A percentile compares a stretch with the other conserved stretches of the same genome.
Conservation (phyloP, 2,113 vertebrate species). For the Gallinago undulata region DNA sequence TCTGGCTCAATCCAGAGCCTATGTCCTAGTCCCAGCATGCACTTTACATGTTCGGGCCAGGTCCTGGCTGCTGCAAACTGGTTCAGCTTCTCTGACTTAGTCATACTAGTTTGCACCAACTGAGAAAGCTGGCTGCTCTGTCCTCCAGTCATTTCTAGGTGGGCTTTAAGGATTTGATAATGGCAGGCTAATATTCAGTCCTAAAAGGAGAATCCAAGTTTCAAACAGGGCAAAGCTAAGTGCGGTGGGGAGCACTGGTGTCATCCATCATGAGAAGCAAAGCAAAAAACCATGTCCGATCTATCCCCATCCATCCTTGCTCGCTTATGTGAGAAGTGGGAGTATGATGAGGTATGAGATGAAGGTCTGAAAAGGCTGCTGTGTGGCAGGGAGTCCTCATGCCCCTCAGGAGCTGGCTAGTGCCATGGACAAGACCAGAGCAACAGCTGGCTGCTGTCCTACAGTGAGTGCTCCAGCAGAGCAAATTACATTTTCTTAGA, state of each 20-base stretch:
- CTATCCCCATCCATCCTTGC: not conserved
- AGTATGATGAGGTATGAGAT: not conserved
- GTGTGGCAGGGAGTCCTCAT: not conserved
- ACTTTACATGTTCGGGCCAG: slow-evolving; percentile 12
- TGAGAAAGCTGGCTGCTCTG: not conserved
- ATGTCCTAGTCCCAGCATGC: not conserved
- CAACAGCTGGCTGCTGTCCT: not conserved
- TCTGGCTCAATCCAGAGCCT: not conserved
- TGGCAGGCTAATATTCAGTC: not conserved
- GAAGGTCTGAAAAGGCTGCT: not conserved
- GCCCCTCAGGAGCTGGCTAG: not conserved
- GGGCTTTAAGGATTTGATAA: not conserved
- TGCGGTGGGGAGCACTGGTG: not conserved
- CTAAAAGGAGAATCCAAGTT: not conserved
- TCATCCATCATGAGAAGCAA: not conserved
- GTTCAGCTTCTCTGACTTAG: slow-evolving; percentile 21
- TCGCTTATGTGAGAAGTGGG: not conserved
- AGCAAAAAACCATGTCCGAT: not conserved
- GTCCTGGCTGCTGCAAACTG: slow-evolving; percentile 10
- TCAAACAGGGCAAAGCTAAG: not conserved
- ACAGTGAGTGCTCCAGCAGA: not conserved
- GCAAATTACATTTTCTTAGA: not conserved
- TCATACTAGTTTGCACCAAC: not conserved
- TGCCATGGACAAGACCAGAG: not conserved
- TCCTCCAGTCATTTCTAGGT: not conserved